Evolutionary conservation across 2,113 vertebrate species (phyloP), one percentile per base, ranked within the genome.

Genomic region (Kobus ellipsiprymnus): DNA sequence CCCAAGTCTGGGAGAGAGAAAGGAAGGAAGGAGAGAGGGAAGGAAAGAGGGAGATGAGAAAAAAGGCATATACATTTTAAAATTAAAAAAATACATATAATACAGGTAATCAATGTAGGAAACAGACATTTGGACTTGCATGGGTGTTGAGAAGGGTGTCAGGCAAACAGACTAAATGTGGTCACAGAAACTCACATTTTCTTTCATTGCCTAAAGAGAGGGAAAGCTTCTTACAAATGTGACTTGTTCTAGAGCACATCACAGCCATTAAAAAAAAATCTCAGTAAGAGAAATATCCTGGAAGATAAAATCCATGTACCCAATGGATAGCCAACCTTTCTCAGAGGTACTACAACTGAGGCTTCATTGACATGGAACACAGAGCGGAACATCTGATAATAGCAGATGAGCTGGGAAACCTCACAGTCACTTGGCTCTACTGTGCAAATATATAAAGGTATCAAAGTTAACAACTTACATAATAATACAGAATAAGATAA

Each of bases 391-490:
- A 25, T 59, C 25, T 67, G 89, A 40, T 83, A 11, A 93, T 2
- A 88, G 48, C 54, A 52, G 40, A 46, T 19, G 90, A 96, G 14
- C 44, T 55, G 52, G 81, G 77, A 81, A 91, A 71, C n/a, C 6
- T 16, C 46, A 50, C 52, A 67, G 84, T 46, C 87, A 40, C 60
- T 89, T 59, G 80, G 5, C 67, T 54, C 21, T 44, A 33, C 85
- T 95, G 11, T 40, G 55, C 36, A 92, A 54, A 74, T 89, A 78
- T 40, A 86, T 15, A 50, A 94, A 59, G 13, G 30, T 46, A 95
- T 94, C 84, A 82, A 96, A 95, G 94, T 94, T 92, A 97, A 91
- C 57, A 67, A 83, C 36, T 93, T 95, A 48, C 21, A 50, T n/a
- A 92, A 94, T 94, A 92, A 93, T 23, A 48, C 87, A 44, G 95